Percentiles rank a stretch among this genome's conserved stretches.
phyloP scores from a whole-genome alignment of 2,888 invertebrate species.

The Meiosimyza platycephala region DNA sequence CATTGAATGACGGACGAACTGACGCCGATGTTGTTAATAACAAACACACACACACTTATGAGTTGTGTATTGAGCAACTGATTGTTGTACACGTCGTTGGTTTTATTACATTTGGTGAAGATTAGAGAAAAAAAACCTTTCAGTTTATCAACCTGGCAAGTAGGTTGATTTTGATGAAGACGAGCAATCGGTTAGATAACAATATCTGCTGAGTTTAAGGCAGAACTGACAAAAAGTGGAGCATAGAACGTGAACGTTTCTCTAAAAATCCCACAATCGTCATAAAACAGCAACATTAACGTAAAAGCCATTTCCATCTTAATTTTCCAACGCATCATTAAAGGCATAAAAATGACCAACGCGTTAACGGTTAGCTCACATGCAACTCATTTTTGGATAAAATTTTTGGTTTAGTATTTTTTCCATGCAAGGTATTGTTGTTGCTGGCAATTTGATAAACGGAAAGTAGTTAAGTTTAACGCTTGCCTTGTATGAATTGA shows the following conservation, averaged over 20 bases:
- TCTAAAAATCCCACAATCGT: too few species aligned
- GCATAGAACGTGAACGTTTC: too few species aligned
- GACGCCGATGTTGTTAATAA: conserved; percentile 43
- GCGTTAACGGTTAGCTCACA: too few species aligned
- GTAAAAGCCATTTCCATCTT: background rate
- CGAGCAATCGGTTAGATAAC: background rate
- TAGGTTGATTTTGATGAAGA: background rate
- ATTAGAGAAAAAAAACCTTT: too few species aligned
- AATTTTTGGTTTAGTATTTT: too few species aligned
- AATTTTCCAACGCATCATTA: conserved; percentile 9
- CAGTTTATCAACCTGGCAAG: too few species aligned
- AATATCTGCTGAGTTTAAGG: conserved; percentile 11
- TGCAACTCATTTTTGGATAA: too few species aligned
- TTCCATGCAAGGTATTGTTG: too few species aligned
- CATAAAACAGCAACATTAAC: background rate
- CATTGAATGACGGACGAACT: conserved; percentile 23
- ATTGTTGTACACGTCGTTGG: conserved; percentile 61
- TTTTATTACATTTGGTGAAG: conserved; percentile 57
- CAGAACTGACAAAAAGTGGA: too few species aligned
- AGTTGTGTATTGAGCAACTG: conserved; percentile 29
- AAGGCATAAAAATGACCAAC: background rate
- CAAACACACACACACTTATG: conserved; percentile 27
- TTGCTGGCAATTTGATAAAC: too few species aligned
- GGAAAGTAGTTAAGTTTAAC: too few species aligned
- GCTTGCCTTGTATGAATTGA: too few species aligned